Percentiles rank a stretch among this genome's conserved stretches.
Conservation (phyloP, 2,797 vertebrate species). For the Serranus cabrilla region DNA sequence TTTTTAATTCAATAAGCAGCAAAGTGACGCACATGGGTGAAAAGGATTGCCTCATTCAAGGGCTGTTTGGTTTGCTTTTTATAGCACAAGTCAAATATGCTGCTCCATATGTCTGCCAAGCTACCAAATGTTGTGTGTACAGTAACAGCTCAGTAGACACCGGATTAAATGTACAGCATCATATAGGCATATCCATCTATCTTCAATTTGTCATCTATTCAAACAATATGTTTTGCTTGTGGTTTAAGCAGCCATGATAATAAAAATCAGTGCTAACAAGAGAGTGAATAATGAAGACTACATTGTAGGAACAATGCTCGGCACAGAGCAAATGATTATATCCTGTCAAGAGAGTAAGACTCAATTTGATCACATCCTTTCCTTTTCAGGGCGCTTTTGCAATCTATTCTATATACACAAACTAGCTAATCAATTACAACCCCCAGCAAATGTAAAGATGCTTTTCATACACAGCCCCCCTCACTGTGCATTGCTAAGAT, state of each 20-base stretch:
- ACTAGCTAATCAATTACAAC: constrained; percentile 80
- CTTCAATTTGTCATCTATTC: constrained; percentile 2
- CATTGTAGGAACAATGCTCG: constrained; percentile 51
- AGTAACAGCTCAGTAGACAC: constrained; percentile 15
- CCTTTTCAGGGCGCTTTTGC: constrained; percentile 47
- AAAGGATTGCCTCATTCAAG: constrained; percentile 43
- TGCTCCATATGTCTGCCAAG: constrained; percentile 30
- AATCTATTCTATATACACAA: constrained; percentile 75
- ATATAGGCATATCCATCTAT: not conserved
- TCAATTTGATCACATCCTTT: constrained; percentile 71
- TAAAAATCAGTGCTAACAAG: constrained; percentile 21
- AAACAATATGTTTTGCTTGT: constrained; percentile 1
- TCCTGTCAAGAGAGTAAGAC: constrained; percentile 61
- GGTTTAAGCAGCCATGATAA: constrained; percentile 7
- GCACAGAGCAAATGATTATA: constrained; percentile 61
- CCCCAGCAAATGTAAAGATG: constrained; percentile 78
- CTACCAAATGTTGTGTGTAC: constrained; percentile 28
- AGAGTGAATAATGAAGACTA: constrained; percentile 51
- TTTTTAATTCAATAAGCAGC: constrained; percentile 49
- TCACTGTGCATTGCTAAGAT: constrained; percentile 78
- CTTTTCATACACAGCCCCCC: constrained; percentile 73
- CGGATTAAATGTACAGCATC: not conserved
- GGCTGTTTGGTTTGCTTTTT: constrained; percentile 45
- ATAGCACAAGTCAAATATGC: constrained; percentile 46
- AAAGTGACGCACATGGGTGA: constrained; percentile 28